Conservation (phyloP, 2,113 vertebrate genomes). For the Otocyon megalotis region DNA sequence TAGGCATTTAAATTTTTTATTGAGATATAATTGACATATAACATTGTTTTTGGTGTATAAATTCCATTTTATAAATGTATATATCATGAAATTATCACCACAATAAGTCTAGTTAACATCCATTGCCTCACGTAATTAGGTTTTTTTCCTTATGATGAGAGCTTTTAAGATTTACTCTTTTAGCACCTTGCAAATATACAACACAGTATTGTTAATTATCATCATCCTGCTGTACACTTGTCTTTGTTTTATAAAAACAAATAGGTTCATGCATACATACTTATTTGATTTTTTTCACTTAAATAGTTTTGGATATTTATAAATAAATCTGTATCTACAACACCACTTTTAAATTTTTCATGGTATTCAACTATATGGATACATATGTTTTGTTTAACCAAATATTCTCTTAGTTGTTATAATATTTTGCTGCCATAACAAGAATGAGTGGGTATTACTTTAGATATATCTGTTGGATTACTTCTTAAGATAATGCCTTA, state of each 20-base stretch:
- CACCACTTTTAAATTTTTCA: neutral
- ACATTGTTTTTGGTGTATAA: neutral
- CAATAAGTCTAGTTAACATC: neutral
- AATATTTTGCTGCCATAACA: neutral
- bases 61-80: neutral
- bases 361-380: neutral
- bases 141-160: neutral
- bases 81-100: neutral
- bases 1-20: neutral
- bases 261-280: neutral
- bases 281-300: neutral
- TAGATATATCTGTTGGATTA: neutral
- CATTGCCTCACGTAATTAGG: neutral
- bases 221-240: neutral
- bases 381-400: neutral
- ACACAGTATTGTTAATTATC: neutral
- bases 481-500: neutral
- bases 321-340: neutral
- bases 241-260: neutral
- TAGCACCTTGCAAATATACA: neutral
- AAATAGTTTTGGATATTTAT: neutral
- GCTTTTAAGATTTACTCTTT: neutral
- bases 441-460: neutral
- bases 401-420: neutral
- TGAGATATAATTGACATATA: neutral